Evolutionary conservation across 1,140 invertebrate genomes (phyloP), one percentile per base, ranked within the genome.

Genomic region (Bombus sibiricus): DNA sequence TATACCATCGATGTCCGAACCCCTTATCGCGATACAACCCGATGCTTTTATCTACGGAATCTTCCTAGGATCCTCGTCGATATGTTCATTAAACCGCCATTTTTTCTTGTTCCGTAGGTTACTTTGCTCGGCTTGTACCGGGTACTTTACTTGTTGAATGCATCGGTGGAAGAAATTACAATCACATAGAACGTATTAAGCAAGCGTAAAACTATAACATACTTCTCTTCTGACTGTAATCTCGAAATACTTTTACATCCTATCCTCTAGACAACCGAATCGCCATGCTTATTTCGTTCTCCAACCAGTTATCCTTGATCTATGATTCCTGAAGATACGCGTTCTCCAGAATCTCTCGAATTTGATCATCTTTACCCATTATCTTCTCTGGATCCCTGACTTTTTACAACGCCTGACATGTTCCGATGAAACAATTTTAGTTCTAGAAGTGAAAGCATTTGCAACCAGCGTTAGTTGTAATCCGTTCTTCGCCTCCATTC

Each of bases 1-100:
- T 86, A 66, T 66, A 81, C 75, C 83, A 74, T 81, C 71, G 59
- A 85, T 47, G 66, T 83, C 76, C 83, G 25, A 78, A 39, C 37
- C 39, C 76, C n/a, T 78, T 84, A 79, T 84, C 75, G 64, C 75
- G 82, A 71, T 84, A 41, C 15, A 25, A 3, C n/a, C 4, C 43
- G 57, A 47, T 6, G 66, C 64, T 59, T 82, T 79, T 78, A 77
- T 78, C 81, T 32, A 28, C 0, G 12, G 2, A 15, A 83, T 86
- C 64, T 68, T 68, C 59, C 13, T 10, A 22, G 37, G 43, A 76
- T 82, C 37, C n/a, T 18, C 5, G 15, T 6, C 66, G 74, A 71
- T 79, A 34, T 18, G 28, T 68, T 83, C 73, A n/a, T 77, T 76
- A 76, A 64, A 75, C 37, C 41, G 28, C 5, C 18, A 41, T 81